Conservation (phyloP, 2,888 invertebrate species). For the Ferdinandea cuprea region DNA sequence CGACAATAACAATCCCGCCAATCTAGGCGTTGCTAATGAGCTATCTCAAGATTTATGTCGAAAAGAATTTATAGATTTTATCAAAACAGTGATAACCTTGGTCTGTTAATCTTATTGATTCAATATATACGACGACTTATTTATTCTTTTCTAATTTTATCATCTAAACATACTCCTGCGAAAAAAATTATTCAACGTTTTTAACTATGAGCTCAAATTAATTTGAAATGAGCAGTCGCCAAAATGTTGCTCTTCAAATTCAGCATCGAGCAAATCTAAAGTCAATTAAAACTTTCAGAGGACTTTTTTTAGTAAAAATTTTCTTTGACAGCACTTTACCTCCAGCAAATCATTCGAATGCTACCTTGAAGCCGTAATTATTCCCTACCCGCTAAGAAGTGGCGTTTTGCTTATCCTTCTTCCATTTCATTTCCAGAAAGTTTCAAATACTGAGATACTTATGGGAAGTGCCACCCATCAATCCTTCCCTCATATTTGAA, state of each 20-base stretch:
- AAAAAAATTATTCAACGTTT: conserved; percentile 1
- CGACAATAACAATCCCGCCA: too few relatives aligned
- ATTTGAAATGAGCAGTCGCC: background rate
- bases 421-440: background rate
- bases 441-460: too few relatives aligned
- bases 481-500: background rate
- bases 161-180: too few relatives aligned
- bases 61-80: too few relatives aligned
- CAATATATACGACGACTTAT: too few relatives aligned
- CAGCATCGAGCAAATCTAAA: conserved; percentile 8
- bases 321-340: background rate
- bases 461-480: background rate
- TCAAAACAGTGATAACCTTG: too few relatives aligned
- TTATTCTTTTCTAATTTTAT: too few relatives aligned
- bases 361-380: background rate
- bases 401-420: too few relatives aligned
- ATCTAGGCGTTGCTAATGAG: too few relatives aligned
- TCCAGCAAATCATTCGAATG: background rate
- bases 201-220: background rate
- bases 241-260: background rate
- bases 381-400: background rate
- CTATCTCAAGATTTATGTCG: too few relatives aligned
- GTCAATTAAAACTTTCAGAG: conserved; percentile 25
- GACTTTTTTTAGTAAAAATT: background rate
- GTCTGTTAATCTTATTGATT: too few relatives aligned